phyloP scores from a whole-genome alignment of 2,797 vertebrate genomes.

The Rhincodon typus region DNA sequence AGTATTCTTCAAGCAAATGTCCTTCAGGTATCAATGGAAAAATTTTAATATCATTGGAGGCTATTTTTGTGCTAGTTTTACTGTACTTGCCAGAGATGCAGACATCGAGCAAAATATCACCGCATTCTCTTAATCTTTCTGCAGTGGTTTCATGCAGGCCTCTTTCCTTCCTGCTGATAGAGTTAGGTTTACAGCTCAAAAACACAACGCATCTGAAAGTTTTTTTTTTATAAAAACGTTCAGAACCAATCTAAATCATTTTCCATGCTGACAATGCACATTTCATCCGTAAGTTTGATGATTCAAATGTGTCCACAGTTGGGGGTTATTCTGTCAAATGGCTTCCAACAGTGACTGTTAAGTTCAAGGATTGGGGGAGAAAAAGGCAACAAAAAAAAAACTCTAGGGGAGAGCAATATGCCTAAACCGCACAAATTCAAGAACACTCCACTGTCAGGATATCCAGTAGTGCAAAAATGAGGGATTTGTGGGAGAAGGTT shows the following conservation, averaged over 20 bases:
- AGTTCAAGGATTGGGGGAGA: slow-evolving; percentile 51
- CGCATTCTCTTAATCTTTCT: slow-evolving; percentile 33
- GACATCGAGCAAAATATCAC: not conserved
- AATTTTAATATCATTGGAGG: not conserved
- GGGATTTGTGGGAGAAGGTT: slow-evolving; percentile 50
- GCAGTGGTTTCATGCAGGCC: slow-evolving; percentile 21
- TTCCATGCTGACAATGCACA: slow-evolving; percentile 75
- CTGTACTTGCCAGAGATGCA: not conserved
- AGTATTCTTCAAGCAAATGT: not conserved
- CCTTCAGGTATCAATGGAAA: too few relatives aligned
- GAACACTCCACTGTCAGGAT: slow-evolving; percentile 9
- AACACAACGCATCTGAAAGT: slow-evolving; percentile 33
- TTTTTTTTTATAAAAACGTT: slow-evolving; percentile 43
- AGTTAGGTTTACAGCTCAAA: slow-evolving; percentile 32
- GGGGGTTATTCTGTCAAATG: slow-evolving; percentile 74
- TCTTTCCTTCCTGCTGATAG: slow-evolving; percentile 32
- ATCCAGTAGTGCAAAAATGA: slow-evolving; percentile 38
- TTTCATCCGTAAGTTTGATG: slow-evolving; percentile 72
- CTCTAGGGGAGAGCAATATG: slow-evolving; percentile 43
- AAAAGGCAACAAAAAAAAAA: slow-evolving; percentile 55
- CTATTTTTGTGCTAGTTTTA: slow-evolving; percentile 4
- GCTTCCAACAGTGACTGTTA: slow-evolving; percentile 78
- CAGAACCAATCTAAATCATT: slow-evolving; percentile 64
- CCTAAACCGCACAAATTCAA: slow-evolving; percentile 32
- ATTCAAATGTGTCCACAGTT: slow-evolving; percentile 75